These are phyloP conservation scores for Drosophila hydei DNA, from an alignment of 1,140 invertebrate species.

Conservation along the genomic window DNA sequence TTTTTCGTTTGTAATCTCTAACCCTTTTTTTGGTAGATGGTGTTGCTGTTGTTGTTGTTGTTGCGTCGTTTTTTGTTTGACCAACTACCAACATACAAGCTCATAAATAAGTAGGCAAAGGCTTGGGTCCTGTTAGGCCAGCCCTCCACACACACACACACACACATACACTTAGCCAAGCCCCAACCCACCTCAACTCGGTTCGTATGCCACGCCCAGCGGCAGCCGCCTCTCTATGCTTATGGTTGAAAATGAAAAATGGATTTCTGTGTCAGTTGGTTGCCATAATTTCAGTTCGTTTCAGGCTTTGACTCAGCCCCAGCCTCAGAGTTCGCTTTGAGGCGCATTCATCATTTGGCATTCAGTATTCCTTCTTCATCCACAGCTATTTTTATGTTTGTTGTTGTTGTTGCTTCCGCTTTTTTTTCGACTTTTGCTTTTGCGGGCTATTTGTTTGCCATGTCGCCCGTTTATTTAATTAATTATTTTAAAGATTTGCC, in stretches of 20 bases:
- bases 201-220: constrained; percentile 25
- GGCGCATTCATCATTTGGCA: constrained; percentile 79
- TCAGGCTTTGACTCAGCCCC: constrained; percentile 37
- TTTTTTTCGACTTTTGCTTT: constrained; percentile 24
- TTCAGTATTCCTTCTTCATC: constrained; percentile 49
- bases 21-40: constrained; percentile 59
- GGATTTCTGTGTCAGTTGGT: constrained; percentile 82
- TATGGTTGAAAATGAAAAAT: constrained; percentile 76
- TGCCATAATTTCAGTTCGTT: constrained; percentile 74
- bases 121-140: constrained; percentile 36
- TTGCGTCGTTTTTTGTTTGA: constrained; percentile 55
- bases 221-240: constrained; percentile 51
- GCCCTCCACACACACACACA: neutral
- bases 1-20: constrained; percentile 76
- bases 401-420: neutral
- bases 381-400: neutral
- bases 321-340: constrained; percentile 49
- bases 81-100: constrained; percentile 77
- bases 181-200: neutral
- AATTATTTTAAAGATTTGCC: constrained; percentile 80
- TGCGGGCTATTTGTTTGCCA: constrained; percentile 48
- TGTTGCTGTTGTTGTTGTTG: constrained; percentile 18
- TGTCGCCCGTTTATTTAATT: constrained; percentile 76
- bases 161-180: neutral
- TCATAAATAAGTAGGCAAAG: constrained; percentile 80